phyloP scores from a whole-genome alignment of 2,113 vertebrate genomes.

The Fulmarus glacialis region DNA sequence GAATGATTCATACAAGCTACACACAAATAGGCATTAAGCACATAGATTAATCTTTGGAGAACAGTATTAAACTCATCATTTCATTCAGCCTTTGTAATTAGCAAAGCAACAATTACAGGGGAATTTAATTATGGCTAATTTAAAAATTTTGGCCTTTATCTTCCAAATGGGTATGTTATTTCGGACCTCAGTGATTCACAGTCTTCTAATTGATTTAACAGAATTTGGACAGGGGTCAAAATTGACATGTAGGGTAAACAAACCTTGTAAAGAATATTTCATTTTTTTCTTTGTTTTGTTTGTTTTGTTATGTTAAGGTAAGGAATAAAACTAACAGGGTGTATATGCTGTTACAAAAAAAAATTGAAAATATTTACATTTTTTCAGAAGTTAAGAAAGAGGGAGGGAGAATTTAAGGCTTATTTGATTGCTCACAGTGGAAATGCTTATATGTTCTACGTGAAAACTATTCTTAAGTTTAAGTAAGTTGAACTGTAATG shows the following conservation, averaged over 20 bases:
- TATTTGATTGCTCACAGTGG: not conserved
- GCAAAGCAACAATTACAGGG: not conserved
- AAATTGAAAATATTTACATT: not conserved
- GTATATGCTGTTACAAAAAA: not conserved
- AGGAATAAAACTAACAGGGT: not conserved
- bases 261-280: not conserved
- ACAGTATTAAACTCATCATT: not conserved
- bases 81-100: not conserved
- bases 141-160: not conserved
- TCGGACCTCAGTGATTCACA: not conserved
- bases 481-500: constrained; percentile 49
- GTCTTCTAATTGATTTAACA: not conserved
- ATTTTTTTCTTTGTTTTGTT: not conserved
- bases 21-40: not conserved
- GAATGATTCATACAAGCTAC: not conserved
- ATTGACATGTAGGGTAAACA: not conserved
- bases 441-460: not conserved
- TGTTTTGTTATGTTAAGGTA: not conserved
- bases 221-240: not conserved
- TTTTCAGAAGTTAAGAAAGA: constrained; percentile 9
- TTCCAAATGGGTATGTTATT: not conserved
- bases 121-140: not conserved
- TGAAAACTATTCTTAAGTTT: constrained; percentile 26
- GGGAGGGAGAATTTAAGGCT: not conserved
- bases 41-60: not conserved